Base-by-base conservation (phyloP, 2,888 invertebrate genomes). In the Chloroclysta siterata region DNA sequence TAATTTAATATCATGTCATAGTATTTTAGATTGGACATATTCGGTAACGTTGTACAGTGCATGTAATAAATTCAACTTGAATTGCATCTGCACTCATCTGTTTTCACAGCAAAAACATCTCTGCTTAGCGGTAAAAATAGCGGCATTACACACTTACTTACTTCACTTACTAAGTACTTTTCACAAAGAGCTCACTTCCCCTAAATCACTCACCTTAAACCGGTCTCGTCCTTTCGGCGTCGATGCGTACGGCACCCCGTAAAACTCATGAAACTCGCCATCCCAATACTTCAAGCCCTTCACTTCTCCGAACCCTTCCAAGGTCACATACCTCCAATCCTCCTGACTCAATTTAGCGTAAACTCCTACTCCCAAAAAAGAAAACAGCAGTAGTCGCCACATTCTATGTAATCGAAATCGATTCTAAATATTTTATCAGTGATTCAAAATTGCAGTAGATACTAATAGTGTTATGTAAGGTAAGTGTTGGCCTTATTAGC, bases 211-310 rank as follows among this genome's bases (percentile, higher is more conserved):
- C n/a, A 93, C 92, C 87, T 92, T 87, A 76, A 76, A 93, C 33
- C 74, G 76, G 57, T 93, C 87, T 28, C 81, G 69, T 8, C 91
- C 92, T 22, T 73, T 85, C 0, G 92, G 92, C 0, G 72, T 83
- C 1, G 73, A 82, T 0, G 92, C 92, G 63, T 89, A 93, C 0
- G 91, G 91, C 0, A 93, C 71, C 3, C 90, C 89, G 55, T 79
- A 90, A 58, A 90, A 93, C 60, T 90, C 89, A 71, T 83, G 88
- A 57, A 80, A 89, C 51, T 91, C 90, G 0, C 90, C 92, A 76
- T 88, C 80, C 92, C 91, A 92, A 58, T 82, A 89, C 44, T 89
- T 90, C n/a, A 77, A 78, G 0, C 89, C 92, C 1, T 73, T 72
- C 1, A 92, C 79, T 0, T 67, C 72, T 0, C 92, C 92, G 4